Percentiles rank a stretch among this genome's conserved stretches.
phyloP scores from a whole-genome alignment of 2,797 vertebrate species.

The Tauraco hartlaubi region DNA sequence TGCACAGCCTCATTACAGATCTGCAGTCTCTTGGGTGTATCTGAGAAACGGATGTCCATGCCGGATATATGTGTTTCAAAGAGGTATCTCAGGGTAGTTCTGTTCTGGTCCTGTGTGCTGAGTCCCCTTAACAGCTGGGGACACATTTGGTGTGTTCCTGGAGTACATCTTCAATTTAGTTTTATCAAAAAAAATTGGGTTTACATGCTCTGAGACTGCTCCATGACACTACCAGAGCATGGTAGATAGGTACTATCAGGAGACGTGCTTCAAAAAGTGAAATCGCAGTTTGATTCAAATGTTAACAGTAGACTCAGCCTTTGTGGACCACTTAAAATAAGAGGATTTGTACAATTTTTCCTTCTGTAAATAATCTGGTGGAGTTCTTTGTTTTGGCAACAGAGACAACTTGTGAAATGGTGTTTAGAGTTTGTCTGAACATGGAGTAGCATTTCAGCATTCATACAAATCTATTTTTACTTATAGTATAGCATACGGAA shows the following conservation, averaged over 20 bases:
- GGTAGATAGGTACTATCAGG: background rate
- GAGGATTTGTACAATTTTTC: background rate
- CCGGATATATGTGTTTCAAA: background rate
- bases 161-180: background rate
- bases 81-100: background rate
- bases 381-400: background rate
- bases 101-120: background rate
- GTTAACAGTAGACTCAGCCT: fast-evolving
- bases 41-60: background rate
- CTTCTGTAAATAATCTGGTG: background rate
- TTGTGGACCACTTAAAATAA: background rate
- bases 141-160: fast-evolving
- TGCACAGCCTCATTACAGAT: background rate
- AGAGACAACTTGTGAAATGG: background rate
- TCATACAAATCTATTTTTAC: background rate
- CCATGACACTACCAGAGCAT: fast-evolving
- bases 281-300: background rate
- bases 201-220: background rate
- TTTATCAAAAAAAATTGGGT: fast-evolving
- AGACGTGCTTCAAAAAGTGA: background rate
- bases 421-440: background rate
- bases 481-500: too few relatives aligned
- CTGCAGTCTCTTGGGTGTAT: background rate
- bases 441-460: background rate
- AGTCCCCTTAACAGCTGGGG: background rate